Percentiles rank a stretch among this genome's conserved stretches.
phyloP scores from a whole-genome alignment of 2,888 invertebrate genomes.

The Molorchus minor region DNA sequence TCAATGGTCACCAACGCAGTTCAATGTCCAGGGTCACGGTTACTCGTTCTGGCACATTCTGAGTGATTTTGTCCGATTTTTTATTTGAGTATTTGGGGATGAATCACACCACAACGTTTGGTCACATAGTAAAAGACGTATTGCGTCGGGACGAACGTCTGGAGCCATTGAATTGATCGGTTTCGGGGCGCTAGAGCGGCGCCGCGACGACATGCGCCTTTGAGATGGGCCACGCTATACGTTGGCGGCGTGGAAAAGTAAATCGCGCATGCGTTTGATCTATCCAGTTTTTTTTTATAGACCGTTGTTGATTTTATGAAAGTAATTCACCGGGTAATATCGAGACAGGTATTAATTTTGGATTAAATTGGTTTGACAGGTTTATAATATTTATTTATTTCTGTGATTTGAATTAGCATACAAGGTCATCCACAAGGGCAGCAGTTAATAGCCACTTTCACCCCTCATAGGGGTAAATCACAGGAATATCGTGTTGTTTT shows the following conservation, averaged over 20 bases:
- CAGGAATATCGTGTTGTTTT: no score
- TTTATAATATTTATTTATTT: no score
- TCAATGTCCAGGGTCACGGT: neutral
- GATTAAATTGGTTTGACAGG: no score
- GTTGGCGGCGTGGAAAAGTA: neutral
- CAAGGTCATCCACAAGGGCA: no score
- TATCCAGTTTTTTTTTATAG: neutral
- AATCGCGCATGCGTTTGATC: slow-evolving; percentile 6
- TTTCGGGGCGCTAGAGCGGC: slow-evolving; percentile 48
- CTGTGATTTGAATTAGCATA: no score
- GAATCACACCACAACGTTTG: slow-evolving; percentile 20
- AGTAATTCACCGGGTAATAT: no score
- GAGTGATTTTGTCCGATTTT: slow-evolving; percentile 7
- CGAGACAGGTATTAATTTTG: no score
- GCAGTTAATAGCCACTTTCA: no score
- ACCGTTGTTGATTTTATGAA: no score
- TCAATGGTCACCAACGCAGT: neutral
- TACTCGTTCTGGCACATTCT: neutral
- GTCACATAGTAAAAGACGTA: slow-evolving; percentile 27
- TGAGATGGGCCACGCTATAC: neutral
- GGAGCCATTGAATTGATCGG: slow-evolving; percentile 44
- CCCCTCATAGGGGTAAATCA: no score
- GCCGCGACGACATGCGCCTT: slow-evolving; percentile 54
- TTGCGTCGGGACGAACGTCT: slow-evolving; percentile 34
- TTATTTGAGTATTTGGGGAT: slow-evolving; percentile 13